Percentiles rank a stretch among this genome's conserved stretches.
phyloP scores from a whole-genome alignment of 1,140 invertebrate genomes.

The Aphaenogaster rudis region DNA sequence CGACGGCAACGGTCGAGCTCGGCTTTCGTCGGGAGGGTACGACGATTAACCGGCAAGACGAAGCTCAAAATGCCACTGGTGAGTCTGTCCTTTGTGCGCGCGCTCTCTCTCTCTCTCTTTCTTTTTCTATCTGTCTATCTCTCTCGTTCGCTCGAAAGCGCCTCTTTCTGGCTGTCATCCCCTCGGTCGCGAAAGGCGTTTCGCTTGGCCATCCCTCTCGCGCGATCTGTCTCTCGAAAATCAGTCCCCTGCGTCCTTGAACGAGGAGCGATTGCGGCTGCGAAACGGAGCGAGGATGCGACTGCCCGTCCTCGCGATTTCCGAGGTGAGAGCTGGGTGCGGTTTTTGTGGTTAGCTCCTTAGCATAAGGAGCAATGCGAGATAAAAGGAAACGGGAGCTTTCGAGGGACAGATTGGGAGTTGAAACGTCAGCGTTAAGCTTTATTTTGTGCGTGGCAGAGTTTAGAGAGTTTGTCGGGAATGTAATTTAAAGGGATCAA shows the following conservation, averaged over 20 bases:
- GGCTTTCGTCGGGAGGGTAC: constrained; percentile 43
- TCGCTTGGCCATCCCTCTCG: neutral
- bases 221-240: neutral
- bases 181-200: neutral
- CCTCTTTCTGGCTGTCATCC: constrained; percentile 35
- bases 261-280: neutral
- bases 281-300: constrained; percentile 9
- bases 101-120: neutral
- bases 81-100: constrained; percentile 59
- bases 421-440: neutral
- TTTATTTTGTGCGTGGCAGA: too few species aligned
- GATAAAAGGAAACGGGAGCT: neutral
- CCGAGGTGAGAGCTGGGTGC: constrained; percentile 42
- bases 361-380: too few species aligned
- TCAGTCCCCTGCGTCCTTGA: neutral
- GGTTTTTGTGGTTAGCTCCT: constrained; percentile 55
- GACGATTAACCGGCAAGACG: constrained; percentile 74
- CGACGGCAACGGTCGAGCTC: constrained; percentile 51
- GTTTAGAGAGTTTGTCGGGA: neutral
- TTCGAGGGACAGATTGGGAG: neutral
- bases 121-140: neutral
- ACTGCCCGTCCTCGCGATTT: constrained; percentile 4
- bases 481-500: constrained; percentile 48
- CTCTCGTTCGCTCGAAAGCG: neutral
- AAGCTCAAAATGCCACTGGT: constrained; percentile 84